phyloP scores from a whole-genome alignment of 2,888 invertebrate species.

The Mongoloraphidia duomilia region DNA sequence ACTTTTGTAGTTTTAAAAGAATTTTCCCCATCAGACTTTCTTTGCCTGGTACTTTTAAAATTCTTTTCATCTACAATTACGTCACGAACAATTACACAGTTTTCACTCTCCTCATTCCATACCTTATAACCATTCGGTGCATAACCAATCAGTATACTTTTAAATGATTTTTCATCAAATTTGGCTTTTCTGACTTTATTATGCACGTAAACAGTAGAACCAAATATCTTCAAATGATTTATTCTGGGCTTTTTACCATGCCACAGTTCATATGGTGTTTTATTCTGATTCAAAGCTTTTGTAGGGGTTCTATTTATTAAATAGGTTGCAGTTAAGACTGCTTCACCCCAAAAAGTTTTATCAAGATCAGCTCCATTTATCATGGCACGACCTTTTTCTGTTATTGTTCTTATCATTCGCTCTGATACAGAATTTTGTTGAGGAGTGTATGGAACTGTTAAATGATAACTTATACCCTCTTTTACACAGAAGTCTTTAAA shows the following conservation, averaged over 20 bases:
- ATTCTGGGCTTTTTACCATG: constrained; percentile 21
- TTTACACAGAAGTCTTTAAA: constrained; percentile 14
- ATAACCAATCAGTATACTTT: constrained; percentile 22
- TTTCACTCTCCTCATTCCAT: constrained; percentile 18
- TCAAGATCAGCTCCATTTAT: constrained; percentile 18
- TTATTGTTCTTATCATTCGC: constrained; percentile 23
- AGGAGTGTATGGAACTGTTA: constrained; percentile 24
- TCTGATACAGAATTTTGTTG: constrained; percentile 25
- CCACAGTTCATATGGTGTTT: constrained; percentile 26
- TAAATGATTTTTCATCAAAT: constrained; percentile 23
- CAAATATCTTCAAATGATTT: constrained; percentile 21
- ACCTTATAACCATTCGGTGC: constrained; percentile 23
- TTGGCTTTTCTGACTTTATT: constrained; percentile 20
- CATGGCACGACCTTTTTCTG: constrained; percentile 22
- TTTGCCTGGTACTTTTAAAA: too few relatives aligned
- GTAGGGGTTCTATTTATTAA: constrained; percentile 22
- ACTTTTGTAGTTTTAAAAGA: too few relatives aligned
- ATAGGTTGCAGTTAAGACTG: constrained; percentile 22
- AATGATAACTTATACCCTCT: constrained; percentile 16
- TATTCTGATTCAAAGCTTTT: constrained; percentile 18
- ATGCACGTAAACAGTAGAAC: constrained; percentile 22
- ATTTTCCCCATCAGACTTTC: too few relatives aligned
- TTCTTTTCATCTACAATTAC: constrained; percentile 21
- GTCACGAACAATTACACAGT: constrained; percentile 19
- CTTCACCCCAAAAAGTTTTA: too few relatives aligned